Conservation (phyloP, 2,888 invertebrate species). For the Zeuzera pyrina region DNA sequence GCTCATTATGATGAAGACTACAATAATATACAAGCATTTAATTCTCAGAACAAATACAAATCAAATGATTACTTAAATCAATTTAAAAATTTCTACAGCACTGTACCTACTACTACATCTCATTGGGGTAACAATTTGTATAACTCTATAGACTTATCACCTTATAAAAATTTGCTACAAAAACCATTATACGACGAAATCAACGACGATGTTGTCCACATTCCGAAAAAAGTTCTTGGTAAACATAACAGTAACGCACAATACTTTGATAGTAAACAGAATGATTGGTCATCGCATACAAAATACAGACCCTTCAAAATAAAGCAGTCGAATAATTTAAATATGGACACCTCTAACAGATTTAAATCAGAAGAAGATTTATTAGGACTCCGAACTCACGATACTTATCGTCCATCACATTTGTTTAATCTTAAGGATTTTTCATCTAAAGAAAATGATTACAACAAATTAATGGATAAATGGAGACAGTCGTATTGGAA, state of each 20-base stretch:
- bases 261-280: conserved; percentile 29
- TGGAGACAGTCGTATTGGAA: conserved; percentile 59
- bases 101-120: conserved; percentile 33
- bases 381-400: conserved; percentile 53
- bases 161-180: conserved; percentile 33
- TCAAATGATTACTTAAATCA: conserved; percentile 37
- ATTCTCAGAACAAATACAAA: conserved; percentile 31
- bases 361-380: conserved; percentile 64
- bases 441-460: conserved; percentile 39
- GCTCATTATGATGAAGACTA: conserved; percentile 34
- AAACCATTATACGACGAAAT: conserved; percentile 33
- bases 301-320: conserved; percentile 35
- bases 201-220: conserved; percentile 45
- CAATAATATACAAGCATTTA: conserved; percentile 25
- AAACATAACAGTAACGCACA: conserved; percentile 32
- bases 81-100: conserved; percentile 39
- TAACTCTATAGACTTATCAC: conserved; percentile 38
- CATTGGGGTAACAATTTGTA: conserved; percentile 53
- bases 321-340: conserved; percentile 40
- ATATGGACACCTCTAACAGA: conserved; percentile 35
- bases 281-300: conserved; percentile 31
- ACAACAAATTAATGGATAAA: conserved; percentile 51
- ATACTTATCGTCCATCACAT: conserved; percentile 50
- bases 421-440: conserved; percentile 40
- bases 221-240: conserved; percentile 41